Percentiles rank a stretch among this genome's conserved stretches.
phyloP scores from a whole-genome alignment of 2,113 vertebrate genomes.

The Prinia subflava region DNA sequence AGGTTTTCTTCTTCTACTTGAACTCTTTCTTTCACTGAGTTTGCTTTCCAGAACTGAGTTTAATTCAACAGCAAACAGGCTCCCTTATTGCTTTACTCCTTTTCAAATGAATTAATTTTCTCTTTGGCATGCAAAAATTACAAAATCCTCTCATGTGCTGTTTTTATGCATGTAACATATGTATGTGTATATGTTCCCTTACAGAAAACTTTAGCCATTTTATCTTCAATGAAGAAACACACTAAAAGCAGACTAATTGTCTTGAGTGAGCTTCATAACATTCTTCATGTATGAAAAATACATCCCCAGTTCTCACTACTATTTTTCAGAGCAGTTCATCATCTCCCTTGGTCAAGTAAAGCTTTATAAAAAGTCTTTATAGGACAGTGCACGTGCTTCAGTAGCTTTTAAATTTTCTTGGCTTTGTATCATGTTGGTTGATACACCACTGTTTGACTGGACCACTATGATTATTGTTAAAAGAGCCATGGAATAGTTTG shows the following conservation, averaged over 20 bases:
- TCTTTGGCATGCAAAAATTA: neutral
- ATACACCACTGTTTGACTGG: neutral
- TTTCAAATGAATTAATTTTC: slow-evolving; percentile 27
- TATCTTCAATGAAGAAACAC: neutral
- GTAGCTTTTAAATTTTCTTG: neutral
- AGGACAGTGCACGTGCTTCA: neutral
- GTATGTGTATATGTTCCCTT: neutral
- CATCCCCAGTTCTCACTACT: neutral
- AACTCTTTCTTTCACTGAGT: slow-evolving; percentile 2
- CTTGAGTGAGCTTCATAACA: neutral
- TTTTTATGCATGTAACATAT: neutral
- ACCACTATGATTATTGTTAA: neutral
- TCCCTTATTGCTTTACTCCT: neutral
- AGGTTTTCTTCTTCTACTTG: neutral
- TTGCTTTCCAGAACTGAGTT: neutral
- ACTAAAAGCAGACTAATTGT: neutral
- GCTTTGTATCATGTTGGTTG: neutral
- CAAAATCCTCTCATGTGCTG: neutral
- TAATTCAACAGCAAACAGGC: neutral
- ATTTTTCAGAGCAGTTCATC: neutral
- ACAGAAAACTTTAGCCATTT: neutral
- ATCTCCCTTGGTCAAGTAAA: neutral
- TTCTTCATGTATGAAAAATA: neutral
- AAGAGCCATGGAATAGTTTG: neutral
- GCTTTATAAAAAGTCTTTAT: neutral